Conservation (phyloP, 1,140 invertebrate genomes). For the Tetramorium alpestre region DNA sequence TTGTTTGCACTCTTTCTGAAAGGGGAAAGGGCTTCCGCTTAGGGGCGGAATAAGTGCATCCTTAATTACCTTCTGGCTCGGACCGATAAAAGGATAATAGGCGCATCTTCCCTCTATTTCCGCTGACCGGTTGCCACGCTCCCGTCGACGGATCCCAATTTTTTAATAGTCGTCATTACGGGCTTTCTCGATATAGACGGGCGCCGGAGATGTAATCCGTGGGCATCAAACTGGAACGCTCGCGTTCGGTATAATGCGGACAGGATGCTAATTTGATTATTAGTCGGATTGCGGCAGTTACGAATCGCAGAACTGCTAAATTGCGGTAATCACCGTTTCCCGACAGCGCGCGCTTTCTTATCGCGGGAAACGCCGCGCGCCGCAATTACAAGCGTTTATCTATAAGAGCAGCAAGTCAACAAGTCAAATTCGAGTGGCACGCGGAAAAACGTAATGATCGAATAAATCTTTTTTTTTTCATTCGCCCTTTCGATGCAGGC, state of each 20-base stretch:
- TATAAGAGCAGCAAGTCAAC: neutral
- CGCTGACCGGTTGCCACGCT: conserved; percentile 36
- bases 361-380: conserved; percentile 23
- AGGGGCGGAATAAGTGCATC: conserved; percentile 68
- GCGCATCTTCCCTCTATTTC: conserved; percentile 56
- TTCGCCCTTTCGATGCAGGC: neutral
- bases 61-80: conserved; percentile 64
- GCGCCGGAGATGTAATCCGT: conserved; percentile 48
- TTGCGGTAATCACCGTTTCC: conserved; percentile 53
- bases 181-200: conserved; percentile 32
- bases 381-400: conserved; percentile 29
- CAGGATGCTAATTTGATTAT: conserved; percentile 62
- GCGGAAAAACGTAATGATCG: neutral
- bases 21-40: conserved; percentile 64
- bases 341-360: conserved; percentile 55
- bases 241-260: conserved; percentile 43
- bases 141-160: conserved; percentile 51
- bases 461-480: neutral
- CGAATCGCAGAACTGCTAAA: conserved; percentile 46
- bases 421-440: neutral
- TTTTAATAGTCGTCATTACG: conserved; percentile 59
- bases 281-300: conserved; percentile 57
- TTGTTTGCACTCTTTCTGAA: conserved; percentile 63
- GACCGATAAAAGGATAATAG: conserved; percentile 69
- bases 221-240: conserved; percentile 55